Base-by-base conservation (phyloP, 2,797 vertebrate species). In the Hapalemur alaotrensis region DNA sequence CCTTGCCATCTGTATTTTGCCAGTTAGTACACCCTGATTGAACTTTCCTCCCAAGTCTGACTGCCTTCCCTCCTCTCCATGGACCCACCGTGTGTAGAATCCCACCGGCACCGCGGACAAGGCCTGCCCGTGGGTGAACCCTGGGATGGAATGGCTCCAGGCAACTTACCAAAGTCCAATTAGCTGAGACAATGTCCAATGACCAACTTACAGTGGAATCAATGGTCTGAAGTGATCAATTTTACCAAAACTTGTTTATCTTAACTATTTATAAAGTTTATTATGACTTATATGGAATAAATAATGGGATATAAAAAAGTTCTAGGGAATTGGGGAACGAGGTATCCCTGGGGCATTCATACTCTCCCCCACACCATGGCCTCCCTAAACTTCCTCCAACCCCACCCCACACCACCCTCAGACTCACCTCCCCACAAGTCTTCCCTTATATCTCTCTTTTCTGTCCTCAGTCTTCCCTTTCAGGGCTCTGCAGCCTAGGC, bases 11-110 rank as follows among this genome's bases (percentile, higher is more conserved):
- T 2, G 0, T 4, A 23, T 18, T 73, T 73, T 28, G 32, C 43
- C 30, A 43, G 22, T 32, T 13, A 69, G 10, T 46, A 48, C n/a
- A 80, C 12, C 12, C 17, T 14, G 2, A 11, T 11, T 15, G 18
- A 73, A 32, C 57, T 54, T 86, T 32, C 30, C n/a, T 78, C 59
- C 28, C 13, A 38, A n/a, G 3, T 30, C 12, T 7, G 35, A 63
- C 0, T 0, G 20, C 22, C 4, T 13, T 20, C 25, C 38, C 22
- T 54, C 38, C 65, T 75, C 73, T 11, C 11, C 46, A 18, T 22
- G 25, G 15, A 10, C 10, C 13, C 0, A 0, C 30, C 48, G 23
- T 0, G 0, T 18, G 0, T 30, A 54, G 54, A 25, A n/a, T 18
- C 38, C 18, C 30, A 43, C 3, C 0, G 14, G 32, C 9, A 30